Evolutionary conservation across 2,113 vertebrate species (phyloP).

Genomic region (Mungos mungo): DNA sequence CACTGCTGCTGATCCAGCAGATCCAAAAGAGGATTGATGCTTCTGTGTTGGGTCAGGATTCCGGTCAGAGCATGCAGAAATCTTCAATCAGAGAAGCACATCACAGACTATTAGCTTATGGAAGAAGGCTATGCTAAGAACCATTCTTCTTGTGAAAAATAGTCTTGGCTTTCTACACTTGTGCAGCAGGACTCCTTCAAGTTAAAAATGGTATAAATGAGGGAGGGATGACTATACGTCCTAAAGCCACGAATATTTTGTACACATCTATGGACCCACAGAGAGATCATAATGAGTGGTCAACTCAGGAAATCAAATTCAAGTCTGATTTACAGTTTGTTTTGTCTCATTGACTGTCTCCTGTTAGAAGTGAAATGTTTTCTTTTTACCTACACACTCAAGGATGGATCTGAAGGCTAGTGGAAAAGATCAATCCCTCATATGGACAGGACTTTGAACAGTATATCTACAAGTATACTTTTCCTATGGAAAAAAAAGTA

Average conservation of each 20-base stretch:
- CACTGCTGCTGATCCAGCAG: too few relatives aligned
- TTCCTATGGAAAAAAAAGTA: not conserved
- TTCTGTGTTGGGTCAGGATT: not conserved
- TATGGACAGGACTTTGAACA: not conserved
- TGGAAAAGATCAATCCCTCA: not conserved
- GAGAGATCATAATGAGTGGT: not conserved
- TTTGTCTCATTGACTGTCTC: not conserved
- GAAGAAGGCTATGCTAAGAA: not conserved
- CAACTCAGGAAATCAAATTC: not conserved
- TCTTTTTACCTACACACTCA: not conserved
- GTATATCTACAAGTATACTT: not conserved
- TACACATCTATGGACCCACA: not conserved
- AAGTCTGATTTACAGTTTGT: not conserved
- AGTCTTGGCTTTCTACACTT: not conserved
- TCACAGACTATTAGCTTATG: too few relatives aligned
- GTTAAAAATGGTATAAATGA: not conserved
- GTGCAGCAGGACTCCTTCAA: not conserved
- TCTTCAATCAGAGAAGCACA: not conserved
- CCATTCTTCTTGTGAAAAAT: not conserved
- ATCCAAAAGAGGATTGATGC: not conserved
- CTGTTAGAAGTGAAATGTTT: not conserved
- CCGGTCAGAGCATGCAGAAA: not conserved
- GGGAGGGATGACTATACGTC: not conserved
- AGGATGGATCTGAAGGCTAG: not conserved
- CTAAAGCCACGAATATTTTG: not conserved